Conservation (phyloP, 2,888 invertebrate species). For the Hermaeophaga mercurialis region DNA sequence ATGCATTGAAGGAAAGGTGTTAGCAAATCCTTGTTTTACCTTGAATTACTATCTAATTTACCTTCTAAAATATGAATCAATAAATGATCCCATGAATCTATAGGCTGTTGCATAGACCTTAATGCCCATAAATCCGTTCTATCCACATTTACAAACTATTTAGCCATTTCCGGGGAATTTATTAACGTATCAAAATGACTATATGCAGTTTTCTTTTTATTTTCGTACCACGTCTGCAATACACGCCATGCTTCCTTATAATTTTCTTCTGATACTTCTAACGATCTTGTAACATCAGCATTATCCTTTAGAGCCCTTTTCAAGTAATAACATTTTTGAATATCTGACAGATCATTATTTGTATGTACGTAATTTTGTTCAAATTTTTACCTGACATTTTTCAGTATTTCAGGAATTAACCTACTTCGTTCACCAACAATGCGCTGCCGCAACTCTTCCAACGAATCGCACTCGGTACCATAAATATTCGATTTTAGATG, state of each 20-base stretch:
- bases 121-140: neutral
- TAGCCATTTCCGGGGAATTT: neutral
- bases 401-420: too few relatives aligned
- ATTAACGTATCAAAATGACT: neutral
- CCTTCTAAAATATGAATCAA: too few relatives aligned
- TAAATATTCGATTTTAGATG: too few relatives aligned
- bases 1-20: too few relatives aligned
- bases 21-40: too few relatives aligned
- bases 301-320: constrained; percentile 17
- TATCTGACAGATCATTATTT: constrained; percentile 1
- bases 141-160: constrained; percentile 2
- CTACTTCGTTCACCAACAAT: too few relatives aligned
- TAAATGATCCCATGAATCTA: neutral
- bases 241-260: neutral
- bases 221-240: neutral
- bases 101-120: neutral
- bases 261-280: constrained; percentile 4
- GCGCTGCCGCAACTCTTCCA: too few relatives aligned
- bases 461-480: too few relatives aligned
- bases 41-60: neutral
- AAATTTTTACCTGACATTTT: too few relatives aligned
- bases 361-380: too few relatives aligned
- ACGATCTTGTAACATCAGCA: neutral
- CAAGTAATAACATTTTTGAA: constrained; percentile 19
- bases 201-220: neutral